phyloP scores from a whole-genome alignment of 2,888 invertebrate species.

The Xestia ashworthii region DNA sequence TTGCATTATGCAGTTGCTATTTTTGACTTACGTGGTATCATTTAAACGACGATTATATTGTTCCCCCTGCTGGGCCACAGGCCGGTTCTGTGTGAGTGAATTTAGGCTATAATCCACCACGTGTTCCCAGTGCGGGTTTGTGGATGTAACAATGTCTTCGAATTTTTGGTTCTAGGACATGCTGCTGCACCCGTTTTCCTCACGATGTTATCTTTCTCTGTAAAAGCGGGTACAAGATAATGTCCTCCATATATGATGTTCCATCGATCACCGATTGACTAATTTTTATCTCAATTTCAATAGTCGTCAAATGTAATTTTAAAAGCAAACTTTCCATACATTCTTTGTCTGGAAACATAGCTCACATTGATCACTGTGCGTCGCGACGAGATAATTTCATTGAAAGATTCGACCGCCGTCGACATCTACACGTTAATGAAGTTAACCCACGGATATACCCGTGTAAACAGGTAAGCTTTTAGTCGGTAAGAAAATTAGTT shows the following conservation, averaged over 20 bases:
- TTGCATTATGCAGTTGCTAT: too few relatives aligned
- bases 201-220: not conserved
- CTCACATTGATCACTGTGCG: constrained; percentile 5
- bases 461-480: constrained; percentile 39
- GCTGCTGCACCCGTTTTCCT: not conserved
- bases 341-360: constrained; percentile 13
- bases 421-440: constrained; percentile 36
- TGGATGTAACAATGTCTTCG: not conserved
- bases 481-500: constrained; percentile 9
- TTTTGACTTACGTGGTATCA: too few relatives aligned
- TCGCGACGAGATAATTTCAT: constrained; percentile 49
- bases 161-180: too few relatives aligned
- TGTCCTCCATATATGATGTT: too few relatives aligned
- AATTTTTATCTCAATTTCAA: not conserved
- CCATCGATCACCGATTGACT: not conserved
- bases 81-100: not conserved
- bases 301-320: not conserved
- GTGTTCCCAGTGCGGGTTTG: not conserved
- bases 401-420: constrained; percentile 53
- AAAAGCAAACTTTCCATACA: not conserved
- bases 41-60: not conserved
- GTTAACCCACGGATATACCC: constrained; percentile 34
- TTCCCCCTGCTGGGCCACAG: not conserved
- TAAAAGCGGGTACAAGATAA: not conserved
- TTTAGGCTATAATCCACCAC: not conserved